Evolutionary conservation across 2,113 vertebrate genomes (phyloP).

Genomic region (Gadus macrocephalus): DNA sequence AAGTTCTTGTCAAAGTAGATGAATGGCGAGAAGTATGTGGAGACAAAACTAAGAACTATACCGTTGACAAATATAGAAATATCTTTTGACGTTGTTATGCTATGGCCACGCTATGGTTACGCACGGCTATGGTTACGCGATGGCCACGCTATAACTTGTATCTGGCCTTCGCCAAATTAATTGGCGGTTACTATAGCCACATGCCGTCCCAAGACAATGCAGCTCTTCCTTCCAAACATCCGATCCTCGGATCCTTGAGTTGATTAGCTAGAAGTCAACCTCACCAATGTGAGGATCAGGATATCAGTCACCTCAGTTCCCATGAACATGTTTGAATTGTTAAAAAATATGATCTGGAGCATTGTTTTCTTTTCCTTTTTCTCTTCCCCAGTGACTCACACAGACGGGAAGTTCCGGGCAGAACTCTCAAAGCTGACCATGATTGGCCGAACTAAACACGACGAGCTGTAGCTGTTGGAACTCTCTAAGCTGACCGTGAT

Average conservation of each 20-base stretch:
- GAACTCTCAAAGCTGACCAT: conserved; percentile 86
- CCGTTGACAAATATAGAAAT: neutral
- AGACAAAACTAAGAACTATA: too few species aligned
- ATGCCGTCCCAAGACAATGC: too few species aligned
- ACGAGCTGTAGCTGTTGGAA: conserved; percentile 77
- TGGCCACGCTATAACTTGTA: too few species aligned
- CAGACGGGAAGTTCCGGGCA: conserved; percentile 83
- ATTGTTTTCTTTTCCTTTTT: conserved; percentile 20
- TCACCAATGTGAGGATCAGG: neutral
- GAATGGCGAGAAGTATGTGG: too few species aligned
- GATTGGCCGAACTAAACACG: conserved; percentile 73
- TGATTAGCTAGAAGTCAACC: too few species aligned
- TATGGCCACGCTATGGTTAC: too few species aligned
- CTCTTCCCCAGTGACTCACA: conserved; percentile 79
- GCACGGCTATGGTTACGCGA: too few species aligned
- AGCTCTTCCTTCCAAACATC: too few species aligned
- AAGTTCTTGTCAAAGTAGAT: too few species aligned
- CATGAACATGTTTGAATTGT: neutral
- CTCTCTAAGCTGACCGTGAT: neutral
- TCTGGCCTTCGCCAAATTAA: too few species aligned
- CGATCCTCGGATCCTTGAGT: too few species aligned
- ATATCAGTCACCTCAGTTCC: neutral
- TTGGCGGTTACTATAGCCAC: too few species aligned
- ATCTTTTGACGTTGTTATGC: neutral
- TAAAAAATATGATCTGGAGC: neutral